Evolutionary conservation across 2,888 invertebrate genomes (phyloP), one percentile per base, ranked within the genome.

Genomic region (Tipula helvola): DNA sequence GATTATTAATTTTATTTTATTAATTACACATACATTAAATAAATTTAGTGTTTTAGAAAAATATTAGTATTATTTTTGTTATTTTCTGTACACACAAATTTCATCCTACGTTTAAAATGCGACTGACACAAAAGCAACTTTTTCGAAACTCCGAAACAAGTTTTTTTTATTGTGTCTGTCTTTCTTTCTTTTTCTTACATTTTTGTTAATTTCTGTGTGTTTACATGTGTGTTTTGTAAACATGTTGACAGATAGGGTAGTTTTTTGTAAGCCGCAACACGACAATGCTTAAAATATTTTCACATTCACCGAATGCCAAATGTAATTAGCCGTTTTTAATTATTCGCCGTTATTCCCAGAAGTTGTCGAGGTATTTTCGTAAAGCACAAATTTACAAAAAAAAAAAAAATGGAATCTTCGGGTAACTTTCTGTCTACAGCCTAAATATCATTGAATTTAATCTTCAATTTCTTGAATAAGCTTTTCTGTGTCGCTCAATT

Each of bases 81-180:
- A 71, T 71, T 71, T 71, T 10, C 10, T 18, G 16, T 39, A 36
- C 7, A 84, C 84, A 84, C 84, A n/a, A 84, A 41, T 39, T 84
- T 13, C 84, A 84, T 84, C 84, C 84, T 84, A 84, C 84, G 84
- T 84, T 84, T 41, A 84, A 84, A 84, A 84, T 84, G 84, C 84
- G 84, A 84, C 84, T 84, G 84, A 39, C 84, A 84, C n/a, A 36
- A 84, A 84, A 71, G 28, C 28, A 71, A 71, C 71, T 71, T 71
- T 71, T 71, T 28, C 10, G 10, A 71, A 71, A 18, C 28, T 71
- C 71, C 28, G 28, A 71, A 71, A 18, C 18, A 71, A 28, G 18
- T 71, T 71, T 71, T 71, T 71, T 71, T 71, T 71, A 71, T 71
- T 18, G 3, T 71, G 71, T 71, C 71, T 18, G 71, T 71, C 10